A percentile compares a stretch with the other conserved stretches of the same genome.
Conservation (phyloP, 2,888 invertebrate genomes). For the Chloromyia formosa region DNA sequence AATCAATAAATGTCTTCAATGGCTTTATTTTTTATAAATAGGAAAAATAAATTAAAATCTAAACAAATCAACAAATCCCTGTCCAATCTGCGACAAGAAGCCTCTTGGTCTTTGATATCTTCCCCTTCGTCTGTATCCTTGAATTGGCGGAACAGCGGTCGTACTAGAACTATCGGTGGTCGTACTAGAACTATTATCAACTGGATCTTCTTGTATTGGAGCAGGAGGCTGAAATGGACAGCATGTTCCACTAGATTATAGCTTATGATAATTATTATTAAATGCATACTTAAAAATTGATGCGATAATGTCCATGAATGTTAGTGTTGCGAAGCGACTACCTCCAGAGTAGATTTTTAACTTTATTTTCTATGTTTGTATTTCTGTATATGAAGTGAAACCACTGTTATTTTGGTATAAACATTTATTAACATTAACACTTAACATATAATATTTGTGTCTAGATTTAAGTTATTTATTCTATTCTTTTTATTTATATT, state of each 20-base stretch:
- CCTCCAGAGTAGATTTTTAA: too few relatives aligned
- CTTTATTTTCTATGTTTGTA: neutral
- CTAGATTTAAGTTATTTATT: neutral
- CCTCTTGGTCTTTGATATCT: conserved; percentile 53
- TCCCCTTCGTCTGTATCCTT: neutral
- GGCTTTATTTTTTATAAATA: too few relatives aligned
- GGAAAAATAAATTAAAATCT: too few relatives aligned
- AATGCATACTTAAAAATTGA: neutral
- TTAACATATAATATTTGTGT: neutral
- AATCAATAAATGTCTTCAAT: too few relatives aligned
- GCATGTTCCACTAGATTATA: neutral
- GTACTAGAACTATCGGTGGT: too few relatives aligned
- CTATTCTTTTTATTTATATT: too few relatives aligned
- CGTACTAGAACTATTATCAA: neutral
- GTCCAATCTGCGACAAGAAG: conserved; percentile 58
- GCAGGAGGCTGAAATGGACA: conserved; percentile 14
- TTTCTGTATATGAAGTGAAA: neutral
- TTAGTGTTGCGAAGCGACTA: neutral
- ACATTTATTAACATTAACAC: neutral
- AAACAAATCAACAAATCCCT: neutral
- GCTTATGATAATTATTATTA: neutral
- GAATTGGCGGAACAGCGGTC: neutral
- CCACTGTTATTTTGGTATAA: neutral
- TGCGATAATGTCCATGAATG: neutral
- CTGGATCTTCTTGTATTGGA: neutral